Base-by-base conservation (phyloP, 2,113 vertebrate genomes). In the Tyto alba region DNA sequence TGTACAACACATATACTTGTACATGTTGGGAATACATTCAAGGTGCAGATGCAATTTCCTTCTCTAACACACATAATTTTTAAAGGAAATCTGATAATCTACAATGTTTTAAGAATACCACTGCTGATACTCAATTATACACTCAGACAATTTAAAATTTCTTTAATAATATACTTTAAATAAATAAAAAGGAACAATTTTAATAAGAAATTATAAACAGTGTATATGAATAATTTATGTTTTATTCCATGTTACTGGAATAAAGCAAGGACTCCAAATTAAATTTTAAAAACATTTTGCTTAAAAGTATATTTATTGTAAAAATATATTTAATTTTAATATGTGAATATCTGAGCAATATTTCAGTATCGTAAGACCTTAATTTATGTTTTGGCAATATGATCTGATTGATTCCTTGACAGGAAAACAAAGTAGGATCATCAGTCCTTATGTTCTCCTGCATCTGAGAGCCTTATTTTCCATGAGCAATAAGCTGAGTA, bases 351-450 rank as follows among this genome's bases (percentile, higher is more conserved):
- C 6, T 34, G 32, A 52, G 6, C 8, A 81, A 18, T 10, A 57
- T 52, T 73, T 81, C 17, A 27, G 20, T 36, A 34, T 41, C 20
- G 26, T 19, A 50, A 29, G 16, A 27, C 3, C 3, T 64, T 34
- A 22, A 10, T 11, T 64, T 34, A 16, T 78, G 55, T 50, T 78
- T 63, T 87, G 13, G 16, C 14, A 74, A 22, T 79, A 48, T 16
- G 8, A 2, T 69, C 10, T 48, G 4, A 41, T 40, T 0, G 1
- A 53, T 2, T 47, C 2, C 1, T 32, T 76, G 27, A 40, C 3
- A 45, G 23, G 10, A 66, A 80, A 76, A 36, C 2, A 38, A 59
- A 41, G 4, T 5, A 47, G 7, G 17, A 38, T 47, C 18, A 57
- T 55, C 29, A 62, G 2, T 48, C 13, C 3, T 75, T 69, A 52